Conservation (phyloP, 2,888 invertebrate genomes). For the Mimumesa dahlbomi region DNA sequence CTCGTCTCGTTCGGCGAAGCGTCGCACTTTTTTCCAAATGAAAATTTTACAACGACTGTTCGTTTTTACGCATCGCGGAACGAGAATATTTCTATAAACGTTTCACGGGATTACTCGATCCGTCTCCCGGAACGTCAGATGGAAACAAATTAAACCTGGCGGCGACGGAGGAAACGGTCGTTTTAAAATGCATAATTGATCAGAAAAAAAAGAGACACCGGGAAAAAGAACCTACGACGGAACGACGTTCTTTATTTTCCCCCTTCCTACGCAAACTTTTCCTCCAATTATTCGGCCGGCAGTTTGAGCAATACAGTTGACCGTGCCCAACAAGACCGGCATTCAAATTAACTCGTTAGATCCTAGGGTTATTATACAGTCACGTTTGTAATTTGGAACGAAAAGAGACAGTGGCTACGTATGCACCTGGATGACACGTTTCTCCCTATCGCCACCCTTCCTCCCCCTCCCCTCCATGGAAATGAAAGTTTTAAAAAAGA, state of each 20-base stretch:
- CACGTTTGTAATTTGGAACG: not conserved
- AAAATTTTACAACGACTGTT: no score
- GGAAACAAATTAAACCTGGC: constrained; percentile 3
- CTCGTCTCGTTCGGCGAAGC: no score
- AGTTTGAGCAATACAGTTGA: constrained; percentile 15
- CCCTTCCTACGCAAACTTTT: constrained; percentile 9
- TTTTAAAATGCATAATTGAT: constrained; percentile 17
- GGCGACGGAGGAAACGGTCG: not conserved
- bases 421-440: constrained; percentile 3
- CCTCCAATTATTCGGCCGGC: constrained; percentile 18
- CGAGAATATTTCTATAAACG: not conserved
- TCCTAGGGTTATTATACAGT: constrained; percentile 10
- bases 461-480: no score
- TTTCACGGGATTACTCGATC: not conserved
- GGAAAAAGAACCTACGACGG: not conserved
- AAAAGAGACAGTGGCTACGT: not conserved
- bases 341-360: constrained; percentile 35
- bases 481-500: not conserved
- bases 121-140: not conserved
- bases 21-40: no score
- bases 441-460: no score
- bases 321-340: constrained; percentile 11
- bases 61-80: no score
- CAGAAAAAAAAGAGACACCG: not conserved
- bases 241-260: not conserved